Evolutionary conservation across 2,888 invertebrate genomes (phyloP), one percentile per base, ranked within the genome.

Genomic region (Xylota segnis): DNA sequence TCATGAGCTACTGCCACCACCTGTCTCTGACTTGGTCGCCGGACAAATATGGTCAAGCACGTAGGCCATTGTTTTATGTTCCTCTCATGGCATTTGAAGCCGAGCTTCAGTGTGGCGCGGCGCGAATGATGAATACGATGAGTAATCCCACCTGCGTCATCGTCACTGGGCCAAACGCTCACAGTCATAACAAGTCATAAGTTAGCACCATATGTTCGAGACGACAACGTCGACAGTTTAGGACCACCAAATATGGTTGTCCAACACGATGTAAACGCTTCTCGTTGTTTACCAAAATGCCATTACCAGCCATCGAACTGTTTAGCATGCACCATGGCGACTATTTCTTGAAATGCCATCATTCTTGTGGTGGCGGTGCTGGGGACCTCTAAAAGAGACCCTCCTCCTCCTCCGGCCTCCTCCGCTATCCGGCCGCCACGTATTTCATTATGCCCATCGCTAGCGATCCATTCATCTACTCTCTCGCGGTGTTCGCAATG

Each of bases 201-300:
- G 47, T 76, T 65, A 66, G 71, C 78, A 78, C 72, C 83, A 83
- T 83, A 72, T 83, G 75, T 65, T 40, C 75, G 10, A 23, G 43
- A 52, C 16, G 43, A 58, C 70, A 18, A 23, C 61, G 23, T n/a
- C 77, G 6, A 58, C 68, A 63, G 74, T 74, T 79, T 65, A 65
- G 75, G 47, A 79, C 70, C 65, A 71, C 84, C 84, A 84, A 84
- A 81, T 84, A 81, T 79, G 84, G 84, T 47, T 47, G 84, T 81
- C 59, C 37, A 47, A 84, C 84, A 84, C 52, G 84, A 71, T 84
- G 84, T 84, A 84, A 84, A 81, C 75, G 75, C 84, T 84, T 65
- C 77, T 70, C 70, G 54, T 45, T 59, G 70, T 12, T 56, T 32
- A 34, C 54, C 52, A 58, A 84, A 66, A 78, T 59, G 59, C 66